Evolutionary conservation across 1,140 invertebrate species (phyloP).

Genomic region (Eumaeus atala): DNA sequence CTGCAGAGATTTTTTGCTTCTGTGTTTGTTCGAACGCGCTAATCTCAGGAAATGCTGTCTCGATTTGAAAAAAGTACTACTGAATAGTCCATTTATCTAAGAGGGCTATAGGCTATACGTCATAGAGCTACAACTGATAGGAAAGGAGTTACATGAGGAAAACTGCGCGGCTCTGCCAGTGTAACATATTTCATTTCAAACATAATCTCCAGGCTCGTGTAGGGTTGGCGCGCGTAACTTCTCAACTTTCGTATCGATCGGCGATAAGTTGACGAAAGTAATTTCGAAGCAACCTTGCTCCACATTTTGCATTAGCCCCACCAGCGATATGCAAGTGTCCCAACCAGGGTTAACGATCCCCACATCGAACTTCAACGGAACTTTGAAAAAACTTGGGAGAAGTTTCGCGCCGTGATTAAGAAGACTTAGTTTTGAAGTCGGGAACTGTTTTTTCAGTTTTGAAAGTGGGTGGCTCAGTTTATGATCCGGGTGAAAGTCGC

Average conservation of each 20-base stretch:
- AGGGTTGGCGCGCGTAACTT: not conserved
- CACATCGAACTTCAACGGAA: constrained; percentile 67
- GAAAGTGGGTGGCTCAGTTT: constrained; percentile 73
- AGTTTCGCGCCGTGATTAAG: constrained; percentile 72
- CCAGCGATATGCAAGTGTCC: constrained; percentile 67
- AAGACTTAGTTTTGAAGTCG: constrained; percentile 72
- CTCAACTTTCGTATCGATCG: constrained; percentile 67
- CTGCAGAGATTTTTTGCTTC: too few relatives aligned
- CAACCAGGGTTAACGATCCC: constrained; percentile 64
- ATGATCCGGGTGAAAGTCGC: constrained; percentile 71
- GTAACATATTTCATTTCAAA: too few relatives aligned
- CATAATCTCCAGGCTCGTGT: not conserved
- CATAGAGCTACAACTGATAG: too few relatives aligned
- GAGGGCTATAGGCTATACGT: too few relatives aligned
- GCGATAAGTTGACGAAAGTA: constrained; percentile 68
- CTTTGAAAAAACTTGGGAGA: constrained; percentile 65
- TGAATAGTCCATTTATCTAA: too few relatives aligned
- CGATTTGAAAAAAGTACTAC: too few relatives aligned
- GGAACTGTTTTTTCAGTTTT: constrained; percentile 71
- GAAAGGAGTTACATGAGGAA: too few relatives aligned
- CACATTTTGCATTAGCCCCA: constrained; percentile 66
- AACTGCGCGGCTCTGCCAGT: too few relatives aligned
- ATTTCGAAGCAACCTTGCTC: constrained; percentile 66
- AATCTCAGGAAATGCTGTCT: too few relatives aligned
- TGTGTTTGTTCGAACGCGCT: too few relatives aligned